phyloP scores from a whole-genome alignment of 1,140 invertebrate genomes.

The Gryllus bimaculatus region DNA sequence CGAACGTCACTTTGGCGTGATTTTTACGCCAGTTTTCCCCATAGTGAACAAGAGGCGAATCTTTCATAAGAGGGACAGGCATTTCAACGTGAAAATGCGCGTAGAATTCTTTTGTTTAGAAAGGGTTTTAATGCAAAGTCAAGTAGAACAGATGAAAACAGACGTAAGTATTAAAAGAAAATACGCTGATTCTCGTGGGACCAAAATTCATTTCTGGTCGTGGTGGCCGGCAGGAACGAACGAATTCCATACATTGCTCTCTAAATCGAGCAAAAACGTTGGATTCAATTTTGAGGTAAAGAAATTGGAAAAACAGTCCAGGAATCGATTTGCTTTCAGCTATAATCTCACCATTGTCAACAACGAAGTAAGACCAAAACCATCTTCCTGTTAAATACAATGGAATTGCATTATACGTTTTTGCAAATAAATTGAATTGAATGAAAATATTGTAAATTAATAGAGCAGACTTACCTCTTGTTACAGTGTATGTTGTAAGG shows the following conservation, averaged over 20 bases:
- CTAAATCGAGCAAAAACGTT: slow-evolving; percentile 46
- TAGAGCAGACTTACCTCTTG: slow-evolving; percentile 49
- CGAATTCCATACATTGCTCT: slow-evolving; percentile 67
- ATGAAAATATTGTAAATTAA: neutral
- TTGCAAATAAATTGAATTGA: neutral
- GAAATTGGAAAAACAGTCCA: slow-evolving; percentile 71
- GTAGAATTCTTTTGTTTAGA: too few relatives aligned
- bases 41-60: too few relatives aligned
- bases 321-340: slow-evolving; percentile 61
- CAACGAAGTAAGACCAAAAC: slow-evolving; percentile 53
- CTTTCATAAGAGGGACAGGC: too few relatives aligned
- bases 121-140: too few relatives aligned
- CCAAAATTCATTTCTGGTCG: slow-evolving; percentile 69
- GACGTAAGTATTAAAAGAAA: too few relatives aligned
- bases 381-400: slow-evolving; percentile 25
- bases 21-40: too few relatives aligned
- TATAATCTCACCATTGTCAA: slow-evolving; percentile 44
- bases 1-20: too few relatives aligned
- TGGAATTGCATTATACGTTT: neutral
- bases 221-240: slow-evolving; percentile 67
- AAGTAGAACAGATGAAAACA: too few relatives aligned
- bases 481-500: slow-evolving; percentile 62
- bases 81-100: too few relatives aligned
- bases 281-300: slow-evolving; percentile 56
- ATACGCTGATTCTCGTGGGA: slow-evolving; percentile 68